A percentile compares a stretch with the other conserved stretches of the same genome.
phyloP scores from a whole-genome alignment of 2,888 invertebrate genomes.

The Rotaria sp. region DNA sequence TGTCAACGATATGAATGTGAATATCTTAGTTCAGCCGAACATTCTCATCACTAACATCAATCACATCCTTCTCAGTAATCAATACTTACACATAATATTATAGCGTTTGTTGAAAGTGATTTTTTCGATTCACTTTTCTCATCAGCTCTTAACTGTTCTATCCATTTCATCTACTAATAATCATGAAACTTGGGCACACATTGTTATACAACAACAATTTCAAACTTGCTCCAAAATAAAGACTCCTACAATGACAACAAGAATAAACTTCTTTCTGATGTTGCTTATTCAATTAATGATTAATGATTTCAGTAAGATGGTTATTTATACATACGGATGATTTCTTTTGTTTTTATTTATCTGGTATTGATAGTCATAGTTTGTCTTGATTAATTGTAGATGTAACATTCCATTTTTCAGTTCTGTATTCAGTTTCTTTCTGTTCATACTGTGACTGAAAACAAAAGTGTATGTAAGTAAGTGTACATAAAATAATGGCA shows the following conservation, averaged over 20 bases:
- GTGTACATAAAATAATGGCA: too few species aligned
- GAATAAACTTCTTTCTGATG: not conserved
- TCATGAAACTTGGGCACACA: not conserved
- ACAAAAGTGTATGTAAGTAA: too few species aligned
- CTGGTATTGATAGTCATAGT: not conserved
- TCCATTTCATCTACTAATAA: not conserved
- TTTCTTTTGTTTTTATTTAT: not conserved
- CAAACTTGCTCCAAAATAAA: not conserved
- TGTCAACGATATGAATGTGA: conserved; percentile 14
- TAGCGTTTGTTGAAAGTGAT: not conserved
- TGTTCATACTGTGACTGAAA: too few species aligned
- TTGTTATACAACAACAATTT: not conserved
- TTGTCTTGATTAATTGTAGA: not conserved
- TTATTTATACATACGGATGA: not conserved
- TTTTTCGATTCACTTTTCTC: not conserved
- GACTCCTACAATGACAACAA: not conserved
- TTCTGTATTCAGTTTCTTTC: not conserved
- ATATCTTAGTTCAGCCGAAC: not conserved
- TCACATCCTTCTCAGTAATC: not conserved
- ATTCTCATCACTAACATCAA: not conserved
- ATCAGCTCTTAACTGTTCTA: not conserved
- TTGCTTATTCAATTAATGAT: not conserved
- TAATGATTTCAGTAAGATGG: not conserved
- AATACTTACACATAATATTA: not conserved
- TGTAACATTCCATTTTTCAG: not conserved